Evolutionary conservation across 2,113 vertebrate species (phyloP).

Genomic region (Malaclemys terrapin): DNA sequence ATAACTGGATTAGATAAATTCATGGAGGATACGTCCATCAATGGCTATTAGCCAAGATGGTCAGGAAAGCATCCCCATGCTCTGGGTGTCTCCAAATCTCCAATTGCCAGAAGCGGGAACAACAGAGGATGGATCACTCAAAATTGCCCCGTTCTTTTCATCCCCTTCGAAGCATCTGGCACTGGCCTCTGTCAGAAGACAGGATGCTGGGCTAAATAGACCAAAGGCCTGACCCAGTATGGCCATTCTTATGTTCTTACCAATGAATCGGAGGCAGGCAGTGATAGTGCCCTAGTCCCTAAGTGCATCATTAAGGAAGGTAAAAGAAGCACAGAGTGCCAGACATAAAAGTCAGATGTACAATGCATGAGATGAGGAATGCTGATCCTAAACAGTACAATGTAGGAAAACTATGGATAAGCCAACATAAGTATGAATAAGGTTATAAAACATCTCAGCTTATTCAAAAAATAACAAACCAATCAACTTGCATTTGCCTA

Average conservation of each 20-base stretch:
- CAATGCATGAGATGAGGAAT: not conserved
- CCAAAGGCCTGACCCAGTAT: not conserved
- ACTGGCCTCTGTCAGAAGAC: not conserved
- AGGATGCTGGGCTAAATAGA: not conserved
- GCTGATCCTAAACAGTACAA: not conserved
- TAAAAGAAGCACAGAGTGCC: not conserved
- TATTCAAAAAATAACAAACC: conserved; percentile 39
- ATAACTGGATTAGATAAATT: not conserved
- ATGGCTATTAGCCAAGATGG: not conserved
- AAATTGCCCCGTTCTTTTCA: not conserved
- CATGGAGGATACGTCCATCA: not conserved
- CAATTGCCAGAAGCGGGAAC: not conserved
- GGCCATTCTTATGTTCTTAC: not conserved
- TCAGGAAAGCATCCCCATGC: not conserved
- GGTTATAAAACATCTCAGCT: not conserved
- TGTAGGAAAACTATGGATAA: not conserved
- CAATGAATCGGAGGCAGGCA: not conserved
- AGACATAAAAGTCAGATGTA: not conserved
- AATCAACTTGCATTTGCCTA: conserved; percentile 17
- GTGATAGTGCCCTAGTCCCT: not conserved
- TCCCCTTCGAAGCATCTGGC: not conserved
- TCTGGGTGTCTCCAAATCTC: not conserved
- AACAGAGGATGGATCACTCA: not conserved
- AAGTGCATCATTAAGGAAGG: not conserved
- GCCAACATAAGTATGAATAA: not conserved